Percentiles rank a stretch among this genome's conserved stretches.
These are phyloP conservation scores for Mormyrus proboscirostris DNA, from an alignment of 2,797 vertebrate species.

Conservation along the genomic window DNA sequence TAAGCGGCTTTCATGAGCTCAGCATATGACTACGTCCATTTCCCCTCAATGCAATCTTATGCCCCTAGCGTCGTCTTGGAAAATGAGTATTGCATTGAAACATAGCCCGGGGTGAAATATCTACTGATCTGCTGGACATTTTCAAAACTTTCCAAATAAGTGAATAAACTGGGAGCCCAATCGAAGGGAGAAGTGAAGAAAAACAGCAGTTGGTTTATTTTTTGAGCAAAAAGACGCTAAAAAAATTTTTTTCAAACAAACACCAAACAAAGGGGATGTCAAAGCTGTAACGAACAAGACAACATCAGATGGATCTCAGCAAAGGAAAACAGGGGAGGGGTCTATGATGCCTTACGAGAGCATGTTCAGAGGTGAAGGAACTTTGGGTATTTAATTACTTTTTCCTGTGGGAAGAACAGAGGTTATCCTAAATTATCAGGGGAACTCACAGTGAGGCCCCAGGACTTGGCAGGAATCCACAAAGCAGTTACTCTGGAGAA, in stretches of 20 bases:
- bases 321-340: not conserved
- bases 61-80: constrained; percentile 21
- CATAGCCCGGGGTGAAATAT: constrained; percentile 38
- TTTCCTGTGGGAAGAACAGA: constrained; percentile 14
- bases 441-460: not conserved
- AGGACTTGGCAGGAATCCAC: constrained; percentile 5
- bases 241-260: constrained; percentile 1
- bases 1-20: constrained; percentile 29
- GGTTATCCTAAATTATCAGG: not conserved
- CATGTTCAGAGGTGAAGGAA: not conserved
- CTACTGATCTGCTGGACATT: constrained; percentile 43
- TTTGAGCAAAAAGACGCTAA: constrained; percentile 15
- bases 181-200: not conserved
- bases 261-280: constrained; percentile 21
- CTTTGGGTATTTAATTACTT: constrained; percentile 9
- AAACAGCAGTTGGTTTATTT: constrained; percentile 25
- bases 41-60: not conserved
- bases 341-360: not conserved
- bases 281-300: not conserved
- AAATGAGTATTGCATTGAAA: constrained; percentile 33
- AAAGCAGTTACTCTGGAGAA: not conserved
- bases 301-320: not conserved
- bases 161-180: not conserved
- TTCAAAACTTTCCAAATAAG: constrained; percentile 40
- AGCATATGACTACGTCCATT: not conserved